These are phyloP conservation scores for Iselma pallidipennis DNA, from an alignment of 2,888 invertebrate species.

Conservation along the genomic window DNA sequence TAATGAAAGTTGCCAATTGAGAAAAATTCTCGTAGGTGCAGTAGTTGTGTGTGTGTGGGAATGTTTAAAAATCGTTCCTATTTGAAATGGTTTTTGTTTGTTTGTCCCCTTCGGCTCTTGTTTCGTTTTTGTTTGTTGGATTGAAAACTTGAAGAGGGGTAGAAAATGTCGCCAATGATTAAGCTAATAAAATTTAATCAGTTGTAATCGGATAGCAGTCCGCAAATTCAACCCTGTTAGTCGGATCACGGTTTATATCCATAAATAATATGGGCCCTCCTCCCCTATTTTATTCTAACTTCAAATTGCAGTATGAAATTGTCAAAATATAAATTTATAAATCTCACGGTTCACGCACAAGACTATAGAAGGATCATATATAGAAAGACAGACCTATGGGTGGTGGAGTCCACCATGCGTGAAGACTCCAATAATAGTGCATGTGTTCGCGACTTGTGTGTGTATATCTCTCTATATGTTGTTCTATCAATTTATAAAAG, in stretches of 20 bases:
- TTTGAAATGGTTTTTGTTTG: not conserved
- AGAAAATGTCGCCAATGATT: constrained; percentile 9
- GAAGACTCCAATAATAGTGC: constrained; percentile 50
- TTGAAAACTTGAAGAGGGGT: not conserved
- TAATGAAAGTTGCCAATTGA: not conserved
- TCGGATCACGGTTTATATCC: constrained; percentile 37
- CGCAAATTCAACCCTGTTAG: constrained; percentile 32
- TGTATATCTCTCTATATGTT: not conserved
- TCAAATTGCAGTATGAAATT: constrained; percentile 53
- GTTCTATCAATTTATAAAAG: constrained; percentile 13
- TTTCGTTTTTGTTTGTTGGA: not conserved
- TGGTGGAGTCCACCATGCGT: constrained; percentile 49
- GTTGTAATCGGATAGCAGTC: constrained; percentile 42
- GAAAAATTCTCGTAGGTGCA: not conserved
- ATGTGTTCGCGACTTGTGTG: constrained; percentile 53
- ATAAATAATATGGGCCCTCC: constrained; percentile 51
- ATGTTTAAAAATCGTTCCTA: not conserved
- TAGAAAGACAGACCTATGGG: constrained; percentile 36
- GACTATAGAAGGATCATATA: constrained; percentile 23
- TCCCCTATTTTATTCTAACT: constrained; percentile 9
- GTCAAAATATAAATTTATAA: constrained; percentile 59
- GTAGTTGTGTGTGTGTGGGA: not conserved
- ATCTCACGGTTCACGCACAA: constrained; percentile 54
- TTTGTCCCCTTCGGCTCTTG: not conserved
- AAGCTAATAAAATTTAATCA: constrained; percentile 34